Percentiles rank a stretch among this genome's conserved stretches.
Evolutionary conservation across 2,113 vertebrate genomes (phyloP).

Genomic region (Aplodontia rufa): DNA sequence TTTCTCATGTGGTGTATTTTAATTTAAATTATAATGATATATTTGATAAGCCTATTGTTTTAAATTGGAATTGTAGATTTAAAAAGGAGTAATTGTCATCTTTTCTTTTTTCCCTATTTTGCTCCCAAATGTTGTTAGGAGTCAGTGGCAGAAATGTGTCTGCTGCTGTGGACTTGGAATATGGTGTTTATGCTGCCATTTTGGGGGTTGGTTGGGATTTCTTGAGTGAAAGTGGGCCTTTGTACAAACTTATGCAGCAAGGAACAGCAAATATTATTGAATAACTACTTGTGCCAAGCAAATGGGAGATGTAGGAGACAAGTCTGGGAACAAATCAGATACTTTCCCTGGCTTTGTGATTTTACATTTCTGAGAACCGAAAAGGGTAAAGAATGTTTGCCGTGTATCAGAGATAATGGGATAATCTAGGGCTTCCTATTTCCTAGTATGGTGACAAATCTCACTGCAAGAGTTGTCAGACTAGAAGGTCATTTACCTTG

Average conservation of each 20-base stretch:
- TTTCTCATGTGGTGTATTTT: slow-evolving; percentile 17
- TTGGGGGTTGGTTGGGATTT: background rate
- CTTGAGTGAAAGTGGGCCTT: background rate
- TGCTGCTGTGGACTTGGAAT: background rate
- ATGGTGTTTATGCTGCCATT: background rate
- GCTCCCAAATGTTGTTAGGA: background rate
- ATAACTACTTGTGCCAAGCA: background rate
- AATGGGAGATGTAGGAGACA: background rate
- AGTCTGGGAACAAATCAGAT: background rate
- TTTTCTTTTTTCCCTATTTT: background rate
- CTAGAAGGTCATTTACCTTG: background rate
- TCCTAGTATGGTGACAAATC: background rate
- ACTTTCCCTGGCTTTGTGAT: background rate
- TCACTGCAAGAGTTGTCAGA: background rate
- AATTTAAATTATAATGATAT: slow-evolving; percentile 42
- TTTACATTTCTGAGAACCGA: background rate
- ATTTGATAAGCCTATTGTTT: background rate
- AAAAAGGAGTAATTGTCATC: background rate
- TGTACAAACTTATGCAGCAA: background rate
- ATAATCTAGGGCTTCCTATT: background rate
- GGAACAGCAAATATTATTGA: background rate
- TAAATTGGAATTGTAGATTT: background rate
- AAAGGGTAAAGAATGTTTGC: background rate
- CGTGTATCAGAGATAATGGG: background rate
- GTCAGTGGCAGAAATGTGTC: background rate